phyloP scores from a whole-genome alignment of 2,888 invertebrate genomes.

The Pterostichus niger region DNA sequence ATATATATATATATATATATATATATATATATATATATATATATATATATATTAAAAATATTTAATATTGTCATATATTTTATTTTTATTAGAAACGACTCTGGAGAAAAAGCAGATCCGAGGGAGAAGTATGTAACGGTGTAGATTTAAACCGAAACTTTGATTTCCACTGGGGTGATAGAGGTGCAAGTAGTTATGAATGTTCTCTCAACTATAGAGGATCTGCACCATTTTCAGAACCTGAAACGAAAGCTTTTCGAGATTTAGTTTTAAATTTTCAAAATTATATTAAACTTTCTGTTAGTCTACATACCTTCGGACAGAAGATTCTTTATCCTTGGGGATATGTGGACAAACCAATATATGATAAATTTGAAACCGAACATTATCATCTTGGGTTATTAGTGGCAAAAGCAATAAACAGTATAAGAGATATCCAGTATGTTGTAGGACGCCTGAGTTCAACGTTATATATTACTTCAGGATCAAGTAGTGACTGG shows the following conservation, averaged over 20 bases:
- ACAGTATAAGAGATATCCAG: constrained; percentile 70
- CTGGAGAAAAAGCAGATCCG: too few species aligned
- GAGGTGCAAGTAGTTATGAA: too few species aligned
- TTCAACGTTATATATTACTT: constrained; percentile 51
- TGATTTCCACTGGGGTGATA: constrained; percentile 65
- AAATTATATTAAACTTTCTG: constrained; percentile 81
- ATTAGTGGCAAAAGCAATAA: constrained; percentile 11
- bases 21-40: too few species aligned
- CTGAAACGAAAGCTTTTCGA: constrained; percentile 80
- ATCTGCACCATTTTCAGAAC: constrained; percentile 76
- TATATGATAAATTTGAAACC: constrained; percentile 78
- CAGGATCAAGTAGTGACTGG: constrained; percentile 85
- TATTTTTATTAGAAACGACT: too few species aligned
- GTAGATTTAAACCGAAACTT: constrained; percentile 71
- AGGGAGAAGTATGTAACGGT: constrained; percentile 68
- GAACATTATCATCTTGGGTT: constrained; percentile 76
- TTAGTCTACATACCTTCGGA: constrained; percentile 88
- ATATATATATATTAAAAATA: too few species aligned
- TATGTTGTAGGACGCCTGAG: constrained; percentile 77
- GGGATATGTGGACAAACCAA: constrained; percentile 79
- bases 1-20: too few species aligned
- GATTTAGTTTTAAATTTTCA: constrained; percentile 78
- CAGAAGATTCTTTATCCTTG: constrained; percentile 84
- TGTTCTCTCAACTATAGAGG: constrained; percentile 71
- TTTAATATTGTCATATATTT: too few species aligned